A percentile compares a stretch with the other conserved stretches of the same genome.
phyloP scores from a whole-genome alignment of 1,140 invertebrate species.

The Dendrolimus kikuchii region DNA sequence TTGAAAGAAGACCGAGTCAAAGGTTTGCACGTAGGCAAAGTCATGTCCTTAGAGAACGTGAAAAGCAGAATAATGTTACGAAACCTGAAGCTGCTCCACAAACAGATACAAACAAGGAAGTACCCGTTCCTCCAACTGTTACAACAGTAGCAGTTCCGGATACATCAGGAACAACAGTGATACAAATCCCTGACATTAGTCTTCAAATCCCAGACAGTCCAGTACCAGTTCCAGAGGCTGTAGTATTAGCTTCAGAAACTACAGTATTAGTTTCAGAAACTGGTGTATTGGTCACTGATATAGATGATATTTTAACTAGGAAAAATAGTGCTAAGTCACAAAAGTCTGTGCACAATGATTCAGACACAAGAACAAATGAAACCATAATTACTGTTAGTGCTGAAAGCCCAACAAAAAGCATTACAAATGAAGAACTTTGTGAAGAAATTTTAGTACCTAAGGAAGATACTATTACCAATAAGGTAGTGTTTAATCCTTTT shows the following conservation, averaged over 20 bases:
- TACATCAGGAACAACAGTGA: too few species aligned
- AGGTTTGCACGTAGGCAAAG: constrained; percentile 93
- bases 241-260: too few species aligned
- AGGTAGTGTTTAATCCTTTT: constrained; percentile 48
- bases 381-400: constrained; percentile 44
- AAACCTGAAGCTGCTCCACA: constrained; percentile 56
- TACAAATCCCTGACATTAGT: too few species aligned
- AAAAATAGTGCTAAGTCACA: constrained; percentile 67
- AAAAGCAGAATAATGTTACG: constrained; percentile 70
- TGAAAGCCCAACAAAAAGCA: constrained; percentile 38
- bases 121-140: constrained; percentile 47
- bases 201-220: too few species aligned
- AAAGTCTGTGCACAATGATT: constrained; percentile 60
- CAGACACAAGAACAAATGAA: constrained; percentile 30
- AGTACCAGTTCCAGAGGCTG: too few species aligned
- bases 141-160: constrained; percentile 1
- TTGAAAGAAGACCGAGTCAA: constrained; percentile 96
- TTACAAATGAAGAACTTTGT: constrained; percentile 47
- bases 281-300: too few species aligned
- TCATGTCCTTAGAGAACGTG: constrained; percentile 84
- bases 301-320: constrained; percentile 53
- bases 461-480: constrained; percentile 66
- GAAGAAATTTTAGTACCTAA: constrained; percentile 55
- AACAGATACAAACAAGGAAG: constrained; percentile 39
- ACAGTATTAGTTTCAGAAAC: too few species aligned